These are phyloP conservation scores for Python bivittatus DNA, from an alignment of 2,113 vertebrate genomes.

Conservation along the genomic window DNA sequence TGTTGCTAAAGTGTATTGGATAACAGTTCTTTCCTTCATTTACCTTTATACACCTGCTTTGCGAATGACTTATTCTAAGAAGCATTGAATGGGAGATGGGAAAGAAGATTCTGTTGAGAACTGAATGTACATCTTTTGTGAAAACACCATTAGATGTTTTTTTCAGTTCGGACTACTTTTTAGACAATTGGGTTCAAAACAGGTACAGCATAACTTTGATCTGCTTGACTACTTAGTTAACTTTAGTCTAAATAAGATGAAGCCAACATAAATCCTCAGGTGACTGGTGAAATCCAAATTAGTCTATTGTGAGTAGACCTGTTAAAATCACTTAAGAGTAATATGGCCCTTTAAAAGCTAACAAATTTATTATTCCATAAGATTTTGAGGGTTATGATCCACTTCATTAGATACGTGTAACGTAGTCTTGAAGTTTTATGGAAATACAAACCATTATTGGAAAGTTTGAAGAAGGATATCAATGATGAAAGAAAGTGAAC, in stretches of 20 bases:
- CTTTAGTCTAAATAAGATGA: background rate
- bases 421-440: background rate
- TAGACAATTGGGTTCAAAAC: background rate
- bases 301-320: background rate
- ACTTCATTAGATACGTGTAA: background rate
- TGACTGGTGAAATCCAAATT: background rate
- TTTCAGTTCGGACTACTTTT: background rate
- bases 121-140: background rate
- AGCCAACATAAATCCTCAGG: background rate
- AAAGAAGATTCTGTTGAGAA: background rate
- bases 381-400: background rate
- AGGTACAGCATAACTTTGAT: background rate
- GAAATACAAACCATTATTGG: background rate
- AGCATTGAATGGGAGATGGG: background rate
- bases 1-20: conserved; percentile 34
- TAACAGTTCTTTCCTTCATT: conserved; percentile 32
- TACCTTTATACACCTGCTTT: conserved; percentile 37
- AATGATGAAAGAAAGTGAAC: background rate
- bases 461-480: background rate
- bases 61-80: background rate
- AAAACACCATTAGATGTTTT: background rate
- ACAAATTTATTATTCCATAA: background rate
- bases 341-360: background rate
- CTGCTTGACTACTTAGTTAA: background rate
- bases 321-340: background rate